Evolutionary conservation across 1,140 invertebrate species (phyloP), one percentile per base, ranked within the genome.

Genomic region (Zaprionus africanus): DNA sequence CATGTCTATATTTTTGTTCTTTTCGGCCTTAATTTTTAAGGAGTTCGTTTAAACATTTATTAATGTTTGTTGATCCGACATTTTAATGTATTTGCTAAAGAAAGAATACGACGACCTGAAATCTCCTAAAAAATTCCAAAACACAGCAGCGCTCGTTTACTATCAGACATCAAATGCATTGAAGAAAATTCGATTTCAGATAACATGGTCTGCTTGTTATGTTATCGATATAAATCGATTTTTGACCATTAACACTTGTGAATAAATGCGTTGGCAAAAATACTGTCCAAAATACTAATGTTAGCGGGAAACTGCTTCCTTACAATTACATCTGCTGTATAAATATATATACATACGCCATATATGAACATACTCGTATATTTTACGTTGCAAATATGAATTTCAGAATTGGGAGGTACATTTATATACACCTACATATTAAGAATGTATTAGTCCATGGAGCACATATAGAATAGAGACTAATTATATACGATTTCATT

Each of bases 1-100:
- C 41, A 62, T 49, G 31, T 60, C 22, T 12, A 62, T 38, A 31
- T 58, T 15, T 28, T 17, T 19, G 13, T 6, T 15, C 13, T 36
- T 3, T 58, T 49, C n/a, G 7, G n/a, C 9, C 24, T 22, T 1
- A 51, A 58, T 57, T 63, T 75, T 5, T 22, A 41, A n/a, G 41
- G 24, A 57, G 17, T 11, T 70, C 22, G 17, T 11, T 75, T 57
- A 3, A 22, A 38, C 17, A 75, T 75, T 69, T 51, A 51, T 58
- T 43, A 59, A 53, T n/a, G n/a, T n/a, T 63, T 70, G 59, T 75
- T 75, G 62, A 74, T 62, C 58, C 51, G 58, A 74, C 58, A 74
- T 61, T 74, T 67, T 69, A 49, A 62, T 74, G 58, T 56, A 67
- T 74, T 68, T 69, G 56, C 49, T 49, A 62, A 56, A 65, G 60